A percentile compares a stretch with the other conserved stretches of the same genome.
These are phyloP conservation scores for Synanthedon tipuliformis DNA, from an alignment of 2,888 invertebrate genomes.

Conservation along the genomic window DNA sequence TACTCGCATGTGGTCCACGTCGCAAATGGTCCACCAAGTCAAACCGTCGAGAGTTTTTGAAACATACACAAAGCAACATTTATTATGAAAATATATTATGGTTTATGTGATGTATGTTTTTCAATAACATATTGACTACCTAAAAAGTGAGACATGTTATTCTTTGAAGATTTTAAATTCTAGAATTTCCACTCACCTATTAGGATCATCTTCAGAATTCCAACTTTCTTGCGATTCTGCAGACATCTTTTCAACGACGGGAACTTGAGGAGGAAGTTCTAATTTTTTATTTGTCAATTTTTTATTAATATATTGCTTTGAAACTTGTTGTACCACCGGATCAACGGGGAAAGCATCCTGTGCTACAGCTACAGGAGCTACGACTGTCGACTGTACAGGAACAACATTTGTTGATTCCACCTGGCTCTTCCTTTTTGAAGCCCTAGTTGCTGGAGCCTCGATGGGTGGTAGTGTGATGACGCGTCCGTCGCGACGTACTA, in stretches of 20 bases:
- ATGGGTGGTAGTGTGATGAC: conserved; percentile 84
- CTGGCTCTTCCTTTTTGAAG: conserved; percentile 75
- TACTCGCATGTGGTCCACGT: no score
- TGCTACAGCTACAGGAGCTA: conserved; percentile 19
- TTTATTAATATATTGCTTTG: conserved; percentile 54
- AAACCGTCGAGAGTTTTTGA: no score
- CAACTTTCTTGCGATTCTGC: conserved; percentile 74
- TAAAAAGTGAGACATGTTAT: background rate
- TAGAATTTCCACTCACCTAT: conserved; percentile 61
- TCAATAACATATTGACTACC: no score
- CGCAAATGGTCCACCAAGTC: no score
- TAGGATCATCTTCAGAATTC: conserved; percentile 93
- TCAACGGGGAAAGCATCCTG: conserved; percentile 21
- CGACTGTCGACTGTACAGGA: conserved; percentile 8
- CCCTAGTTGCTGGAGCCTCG: conserved; percentile 84
- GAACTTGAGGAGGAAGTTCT: conserved; percentile 21
- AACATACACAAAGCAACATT: no score
- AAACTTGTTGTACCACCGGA: conserved; percentile 30
- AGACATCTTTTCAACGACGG: conserved; percentile 44
- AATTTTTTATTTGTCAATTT: conserved; percentile 39
- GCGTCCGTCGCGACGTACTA: conserved; percentile 79
- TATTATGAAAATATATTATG: no score
- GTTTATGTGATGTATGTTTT: no score
- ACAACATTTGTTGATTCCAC: conserved; percentile 24
- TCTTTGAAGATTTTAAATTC: background rate